Evolutionary conservation across 2,797 vertebrate genomes (phyloP).

Genomic region (Gymnopithys bicolor): DNA sequence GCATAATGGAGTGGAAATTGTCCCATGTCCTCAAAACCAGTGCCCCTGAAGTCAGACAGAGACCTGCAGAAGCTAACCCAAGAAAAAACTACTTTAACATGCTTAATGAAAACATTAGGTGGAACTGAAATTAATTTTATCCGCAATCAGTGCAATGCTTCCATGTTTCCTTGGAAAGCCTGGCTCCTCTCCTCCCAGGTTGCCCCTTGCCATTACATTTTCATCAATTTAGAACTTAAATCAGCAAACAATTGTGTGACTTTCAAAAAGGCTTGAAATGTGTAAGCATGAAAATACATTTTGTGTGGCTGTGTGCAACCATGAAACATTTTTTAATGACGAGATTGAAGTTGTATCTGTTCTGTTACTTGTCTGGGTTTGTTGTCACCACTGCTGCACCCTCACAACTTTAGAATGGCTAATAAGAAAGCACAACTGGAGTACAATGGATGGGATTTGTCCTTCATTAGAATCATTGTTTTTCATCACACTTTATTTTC

Average conservation of each 20-base stretch:
- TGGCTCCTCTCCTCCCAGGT: not conserved
- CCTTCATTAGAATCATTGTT: not conserved
- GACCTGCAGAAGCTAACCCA: not conserved
- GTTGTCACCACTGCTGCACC: not conserved
- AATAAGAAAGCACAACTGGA: not conserved
- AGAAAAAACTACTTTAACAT: not conserved
- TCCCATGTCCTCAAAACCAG: not conserved
- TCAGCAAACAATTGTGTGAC: conserved; percentile 48
- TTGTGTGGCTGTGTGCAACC: conserved; percentile 4
- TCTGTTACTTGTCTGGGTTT: not conserved
- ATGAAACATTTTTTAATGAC: conserved; percentile 45
- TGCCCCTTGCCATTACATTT: not conserved
- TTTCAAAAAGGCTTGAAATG: conserved; percentile 39
- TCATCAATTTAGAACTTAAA: conserved; percentile 51
- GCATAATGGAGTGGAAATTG: not conserved
- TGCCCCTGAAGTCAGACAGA: not conserved
- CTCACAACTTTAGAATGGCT: not conserved
- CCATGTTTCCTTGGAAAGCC: not conserved
- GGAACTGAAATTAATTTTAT: conserved; percentile 27
- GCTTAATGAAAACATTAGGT: not conserved
- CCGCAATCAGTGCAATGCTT: not conserved
- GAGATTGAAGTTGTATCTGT: conserved; percentile 22
- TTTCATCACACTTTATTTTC: conserved; percentile 43
- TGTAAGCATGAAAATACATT: conserved; percentile 42
- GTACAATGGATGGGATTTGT: not conserved